Evolutionary conservation across 2,797 vertebrate genomes (phyloP).

Genomic region (Mormyrops attenuatus): DNA sequence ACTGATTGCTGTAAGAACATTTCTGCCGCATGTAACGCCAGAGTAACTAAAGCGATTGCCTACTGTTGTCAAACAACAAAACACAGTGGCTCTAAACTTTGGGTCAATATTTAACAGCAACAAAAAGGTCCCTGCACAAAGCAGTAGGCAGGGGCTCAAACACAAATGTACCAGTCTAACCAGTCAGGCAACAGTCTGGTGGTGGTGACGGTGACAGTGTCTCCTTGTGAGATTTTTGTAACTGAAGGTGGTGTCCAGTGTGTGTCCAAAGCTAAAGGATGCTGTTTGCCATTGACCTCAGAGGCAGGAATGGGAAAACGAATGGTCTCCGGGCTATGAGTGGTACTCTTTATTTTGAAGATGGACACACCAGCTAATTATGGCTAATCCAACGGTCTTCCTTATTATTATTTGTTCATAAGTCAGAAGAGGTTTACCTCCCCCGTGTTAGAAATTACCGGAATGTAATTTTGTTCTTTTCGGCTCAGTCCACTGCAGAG

Average conservation of each 20-base stretch:
- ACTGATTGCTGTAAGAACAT: background rate
- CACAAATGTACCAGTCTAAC: background rate
- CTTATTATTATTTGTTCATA: background rate
- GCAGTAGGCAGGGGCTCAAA: background rate
- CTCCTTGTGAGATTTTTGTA: background rate
- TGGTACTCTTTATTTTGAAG: background rate
- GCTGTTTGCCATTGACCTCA: background rate
- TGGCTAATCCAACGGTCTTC: background rate
- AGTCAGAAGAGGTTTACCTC: background rate
- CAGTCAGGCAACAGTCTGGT: background rate
- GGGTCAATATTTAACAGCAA: background rate
- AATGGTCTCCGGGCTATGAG: background rate
- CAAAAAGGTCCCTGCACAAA: background rate
- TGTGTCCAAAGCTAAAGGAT: background rate
- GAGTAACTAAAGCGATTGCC: background rate
- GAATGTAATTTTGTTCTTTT: constrained; percentile 19
- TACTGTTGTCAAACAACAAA: background rate
- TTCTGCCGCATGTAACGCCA: background rate
- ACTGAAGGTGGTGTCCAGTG: background rate
- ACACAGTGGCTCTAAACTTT: background rate
- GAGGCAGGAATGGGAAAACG: background rate
- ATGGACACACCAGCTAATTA: background rate
- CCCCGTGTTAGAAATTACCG: background rate
- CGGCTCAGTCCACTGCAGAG: constrained; percentile 40
- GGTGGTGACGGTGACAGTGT: background rate